A percentile compares a stretch with the other conserved stretches of the same genome.
Evolutionary conservation across 2,888 invertebrate genomes (phyloP).

Genomic region (Furcula furcula): DNA sequence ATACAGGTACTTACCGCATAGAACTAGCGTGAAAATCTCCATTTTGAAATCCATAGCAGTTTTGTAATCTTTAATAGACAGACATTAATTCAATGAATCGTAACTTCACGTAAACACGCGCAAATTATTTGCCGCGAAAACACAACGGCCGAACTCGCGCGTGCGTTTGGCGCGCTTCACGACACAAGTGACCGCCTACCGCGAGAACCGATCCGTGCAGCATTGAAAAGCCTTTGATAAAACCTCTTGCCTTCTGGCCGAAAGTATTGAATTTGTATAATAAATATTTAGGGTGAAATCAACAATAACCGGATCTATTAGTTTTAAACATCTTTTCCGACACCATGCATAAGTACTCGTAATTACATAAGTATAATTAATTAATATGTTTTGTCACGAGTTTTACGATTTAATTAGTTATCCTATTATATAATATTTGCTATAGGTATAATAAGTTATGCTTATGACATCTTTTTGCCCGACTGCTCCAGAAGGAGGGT

Average conservation of each 20-base stretch:
- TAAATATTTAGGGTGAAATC: slow-evolving; percentile 3
- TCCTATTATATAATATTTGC: no score
- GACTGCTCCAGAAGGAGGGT: no score
- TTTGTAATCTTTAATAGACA: slow-evolving; percentile 17
- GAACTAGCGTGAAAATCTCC: slow-evolving; percentile 55
- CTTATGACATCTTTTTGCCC: no score
- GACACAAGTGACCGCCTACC: slow-evolving; percentile 52
- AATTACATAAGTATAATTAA: no score
- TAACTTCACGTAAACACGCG: slow-evolving; percentile 44
- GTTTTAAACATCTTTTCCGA: slow-evolving; percentile 6
- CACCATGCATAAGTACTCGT: no score
- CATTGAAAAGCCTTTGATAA: slow-evolving; percentile 11
- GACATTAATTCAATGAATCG: slow-evolving; percentile 25
- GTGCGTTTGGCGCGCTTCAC: slow-evolving; percentile 64
- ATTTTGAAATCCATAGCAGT: slow-evolving; percentile 42
- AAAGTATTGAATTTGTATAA: background rate
- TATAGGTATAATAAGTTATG: no score
- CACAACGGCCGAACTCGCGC: slow-evolving; percentile 49
- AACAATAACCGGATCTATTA: slow-evolving; percentile 1
- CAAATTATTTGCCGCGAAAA: slow-evolving; percentile 41
- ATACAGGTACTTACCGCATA: slow-evolving; percentile 72
- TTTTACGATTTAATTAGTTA: no score
- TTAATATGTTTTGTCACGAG: no score
- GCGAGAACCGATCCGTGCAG: slow-evolving; percentile 27
- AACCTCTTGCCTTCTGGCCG: background rate